Evolutionary conservation across 2,113 vertebrate species (phyloP).

Genomic region (Pollachius pollachius): DNA sequence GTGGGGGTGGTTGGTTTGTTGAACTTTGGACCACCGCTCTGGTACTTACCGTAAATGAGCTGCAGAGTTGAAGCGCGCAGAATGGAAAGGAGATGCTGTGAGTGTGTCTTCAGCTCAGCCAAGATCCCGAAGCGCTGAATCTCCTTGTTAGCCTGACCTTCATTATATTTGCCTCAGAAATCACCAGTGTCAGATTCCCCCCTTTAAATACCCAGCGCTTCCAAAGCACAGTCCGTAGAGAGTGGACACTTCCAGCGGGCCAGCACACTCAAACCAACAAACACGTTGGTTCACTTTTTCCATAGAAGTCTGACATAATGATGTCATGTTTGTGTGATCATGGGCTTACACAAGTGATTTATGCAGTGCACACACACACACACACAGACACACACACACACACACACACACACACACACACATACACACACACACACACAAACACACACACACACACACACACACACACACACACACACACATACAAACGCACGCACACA

Average conservation of each 20-base stretch:
- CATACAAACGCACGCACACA: no score
- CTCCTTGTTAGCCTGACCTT: conserved; percentile 37
- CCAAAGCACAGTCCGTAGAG: conserved; percentile 24
- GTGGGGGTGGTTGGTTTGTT: conserved; percentile 14
- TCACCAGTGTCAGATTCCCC: conserved; percentile 54
- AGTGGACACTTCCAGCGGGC: no score
- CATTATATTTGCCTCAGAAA: conserved; percentile 51
- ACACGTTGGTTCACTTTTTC: no score
- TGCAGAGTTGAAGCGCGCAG: conserved; percentile 37
- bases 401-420: no score
- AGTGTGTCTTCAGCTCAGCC: conserved; percentile 33
- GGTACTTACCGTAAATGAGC: conserved; percentile 36
- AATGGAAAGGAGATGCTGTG: conserved; percentile 36
- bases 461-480: no score
- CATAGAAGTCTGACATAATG: neutral
- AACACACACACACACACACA: no score
- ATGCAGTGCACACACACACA: no score
- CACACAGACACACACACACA: no score
- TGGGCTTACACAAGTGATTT: no score
- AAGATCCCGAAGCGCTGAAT: conserved; percentile 38
- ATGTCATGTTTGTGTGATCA: conserved; percentile 19
- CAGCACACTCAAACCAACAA: no score
- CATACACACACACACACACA: no score
- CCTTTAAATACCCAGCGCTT: conserved; percentile 30
- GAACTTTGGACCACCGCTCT: conserved; percentile 24